Base-by-base conservation (phyloP, 2,797 vertebrate species). In the Acanthornis magna region DNA sequence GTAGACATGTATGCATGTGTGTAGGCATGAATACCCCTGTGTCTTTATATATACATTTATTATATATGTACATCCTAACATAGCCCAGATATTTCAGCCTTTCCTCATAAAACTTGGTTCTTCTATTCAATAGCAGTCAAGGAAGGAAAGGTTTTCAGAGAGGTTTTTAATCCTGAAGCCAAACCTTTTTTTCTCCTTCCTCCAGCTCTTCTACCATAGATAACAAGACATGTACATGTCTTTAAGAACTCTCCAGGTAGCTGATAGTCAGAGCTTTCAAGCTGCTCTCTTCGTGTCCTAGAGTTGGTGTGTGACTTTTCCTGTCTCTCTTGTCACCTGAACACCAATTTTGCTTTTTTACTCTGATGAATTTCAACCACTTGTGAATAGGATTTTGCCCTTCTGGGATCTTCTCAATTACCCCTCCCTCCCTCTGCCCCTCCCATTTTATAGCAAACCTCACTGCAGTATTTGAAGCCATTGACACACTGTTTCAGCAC, bases 341-440 rank as follows among this genome's bases (percentile, higher is more conserved):
- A 79, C 72, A 89, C 77, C 85, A 87, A 86, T 95, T 96, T 93
- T 75, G 8, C 71, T 93, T 93, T 89, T 89, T 87, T 25, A 0
- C 94, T 91, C 92, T 89, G 75, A 85, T 85, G 74, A 95, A 92
- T 96, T 92, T 92, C 89, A 93, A 93, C 74, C 55, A 73, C 60
- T 67, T 89, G 63, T 57, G 91, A 93, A 95, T 87, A 95, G 57
- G 27, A 89, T 76, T 89, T 93, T 91, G 78, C 68, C 85, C 87
- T 96, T 95, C 21, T 79, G 91, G 54, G 93, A 94, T 93, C 91
- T 95, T 94, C 79, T 23, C 82, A 96, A 94, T 95, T 91, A 95
- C 79, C 60, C 75, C 85, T 61, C 60, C 48, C 32, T 74, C 50
- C 42, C 36, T 34, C 60, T 66, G 23, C 38, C 57, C 81, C 87